phyloP scores from a whole-genome alignment of 2,888 invertebrate genomes.

The Nebria brevicollis region DNA sequence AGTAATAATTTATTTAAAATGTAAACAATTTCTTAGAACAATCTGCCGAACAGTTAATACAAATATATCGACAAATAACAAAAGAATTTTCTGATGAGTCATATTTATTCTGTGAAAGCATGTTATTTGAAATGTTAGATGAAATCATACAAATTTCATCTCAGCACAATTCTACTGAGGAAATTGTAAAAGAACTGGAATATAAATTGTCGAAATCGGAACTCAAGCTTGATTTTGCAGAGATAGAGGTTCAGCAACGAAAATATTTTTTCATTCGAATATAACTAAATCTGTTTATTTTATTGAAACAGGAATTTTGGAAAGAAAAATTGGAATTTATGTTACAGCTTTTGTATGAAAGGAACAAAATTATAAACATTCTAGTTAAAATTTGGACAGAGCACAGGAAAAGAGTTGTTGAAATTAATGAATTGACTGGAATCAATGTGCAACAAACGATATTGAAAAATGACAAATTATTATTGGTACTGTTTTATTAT shows the following conservation, averaged over 20 bases:
- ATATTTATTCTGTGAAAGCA: background rate
- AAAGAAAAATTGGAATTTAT: conserved; percentile 12
- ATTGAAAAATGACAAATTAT: conserved; percentile 16
- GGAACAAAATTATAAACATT: conserved; percentile 16
- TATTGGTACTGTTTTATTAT: conserved; percentile 9
- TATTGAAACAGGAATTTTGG: conserved; percentile 18
- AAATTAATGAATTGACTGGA: conserved; percentile 13
- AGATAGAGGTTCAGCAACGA: background rate
- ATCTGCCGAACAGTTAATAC: conserved; percentile 7
- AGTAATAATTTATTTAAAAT: background rate
- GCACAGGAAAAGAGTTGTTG: conserved; percentile 7
- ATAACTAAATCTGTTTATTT: background rate
- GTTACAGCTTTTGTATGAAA: conserved; percentile 7
- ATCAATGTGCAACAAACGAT: conserved; percentile 7
- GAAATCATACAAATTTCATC: background rate
- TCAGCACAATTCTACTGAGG: background rate
- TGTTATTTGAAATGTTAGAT: background rate
- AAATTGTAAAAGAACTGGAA: background rate
- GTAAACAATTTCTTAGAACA: conserved; percentile 7
- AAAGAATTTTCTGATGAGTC: background rate
- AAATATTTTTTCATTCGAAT: background rate
- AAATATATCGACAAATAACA: conserved; percentile 7
- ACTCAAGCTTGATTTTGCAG: background rate
- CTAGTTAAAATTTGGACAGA: conserved; percentile 16
- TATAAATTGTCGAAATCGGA: background rate